phyloP scores from a whole-genome alignment of 2,888 invertebrate genomes.

The Thereva nobilitata region DNA sequence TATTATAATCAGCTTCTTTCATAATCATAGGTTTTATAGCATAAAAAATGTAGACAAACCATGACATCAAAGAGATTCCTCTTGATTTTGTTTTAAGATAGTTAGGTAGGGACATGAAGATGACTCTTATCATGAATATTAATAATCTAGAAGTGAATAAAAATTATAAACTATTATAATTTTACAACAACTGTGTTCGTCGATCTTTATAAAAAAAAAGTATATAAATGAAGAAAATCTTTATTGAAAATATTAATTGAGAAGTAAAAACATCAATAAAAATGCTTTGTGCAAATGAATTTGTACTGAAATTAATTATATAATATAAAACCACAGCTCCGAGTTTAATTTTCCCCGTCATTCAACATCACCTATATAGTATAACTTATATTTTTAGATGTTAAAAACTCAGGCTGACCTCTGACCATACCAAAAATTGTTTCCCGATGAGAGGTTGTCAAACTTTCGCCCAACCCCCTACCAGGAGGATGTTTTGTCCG shows the following conservation, averaged over 20 bases:
- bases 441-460: too few relatives aligned
- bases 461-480: too few relatives aligned
- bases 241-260: too few relatives aligned
- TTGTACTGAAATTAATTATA: constrained; percentile 29
- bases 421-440: too few relatives aligned
- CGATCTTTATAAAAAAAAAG: constrained; percentile 13
- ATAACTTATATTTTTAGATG: too few relatives aligned
- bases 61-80: constrained; percentile 14
- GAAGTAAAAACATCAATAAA: neutral
- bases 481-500: too few relatives aligned
- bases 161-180: constrained; percentile 21
- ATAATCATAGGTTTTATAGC: constrained; percentile 13
- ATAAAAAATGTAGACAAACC: constrained; percentile 21
- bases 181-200: constrained; percentile 35
- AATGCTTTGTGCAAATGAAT: constrained; percentile 30
- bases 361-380: too few relatives aligned
- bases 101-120: constrained; percentile 40
- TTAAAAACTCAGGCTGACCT: too few relatives aligned
- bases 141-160: constrained; percentile 6
- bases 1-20: neutral
- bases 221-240: neutral
- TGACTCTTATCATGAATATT: constrained; percentile 14
- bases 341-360: neutral
- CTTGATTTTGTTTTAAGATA: constrained; percentile 33
- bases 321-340: too few relatives aligned